phyloP scores from a whole-genome alignment of 2,113 vertebrate genomes.

The Atherinomorus stipes region DNA sequence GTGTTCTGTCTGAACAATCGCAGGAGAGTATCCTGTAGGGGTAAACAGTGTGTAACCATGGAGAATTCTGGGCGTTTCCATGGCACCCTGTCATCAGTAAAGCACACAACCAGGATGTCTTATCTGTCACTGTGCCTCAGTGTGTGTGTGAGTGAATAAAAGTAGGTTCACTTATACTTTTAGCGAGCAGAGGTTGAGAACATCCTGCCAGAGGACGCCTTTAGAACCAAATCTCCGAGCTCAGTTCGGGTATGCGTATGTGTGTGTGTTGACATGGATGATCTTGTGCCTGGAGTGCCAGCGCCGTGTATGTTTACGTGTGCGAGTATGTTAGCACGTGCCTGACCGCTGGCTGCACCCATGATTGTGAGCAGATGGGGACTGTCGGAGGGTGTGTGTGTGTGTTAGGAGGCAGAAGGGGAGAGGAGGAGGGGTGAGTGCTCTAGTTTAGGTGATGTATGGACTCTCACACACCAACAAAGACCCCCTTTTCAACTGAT shows the following conservation, averaged over 20 bases:
- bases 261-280: conserved; percentile 11
- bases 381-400: conserved; percentile 59
- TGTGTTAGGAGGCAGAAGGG: conserved; percentile 18
- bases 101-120: conserved; percentile 66
- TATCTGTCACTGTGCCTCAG: conserved; percentile 56
- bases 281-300: conserved; percentile 15
- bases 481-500: conserved; percentile 71
- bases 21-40: conserved; percentile 65
- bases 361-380: conserved; percentile 84
- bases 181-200: conserved; percentile 9
- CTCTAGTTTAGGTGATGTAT: conserved; percentile 82
- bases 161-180: conserved; percentile 20
- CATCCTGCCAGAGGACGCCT: neutral
- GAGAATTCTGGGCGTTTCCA: conserved; percentile 77
- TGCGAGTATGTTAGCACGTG: conserved; percentile 30
- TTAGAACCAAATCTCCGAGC: conserved; percentile 21
- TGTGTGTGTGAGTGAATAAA: conserved; percentile 29
- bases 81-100: conserved; percentile 75
- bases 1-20: conserved; percentile 71
- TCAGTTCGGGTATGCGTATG: neutral
- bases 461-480: conserved; percentile 76
- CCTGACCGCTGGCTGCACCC: conserved; percentile 83
- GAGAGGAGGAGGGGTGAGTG: conserved; percentile 33
- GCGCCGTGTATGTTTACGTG: conserved; percentile 42
- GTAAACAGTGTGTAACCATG: conserved; percentile 78